Percentiles rank a stretch among this genome's conserved stretches.
Evolutionary conservation across 1,140 invertebrate species (phyloP).

Genomic region (Hyles euphorbiae): DNA sequence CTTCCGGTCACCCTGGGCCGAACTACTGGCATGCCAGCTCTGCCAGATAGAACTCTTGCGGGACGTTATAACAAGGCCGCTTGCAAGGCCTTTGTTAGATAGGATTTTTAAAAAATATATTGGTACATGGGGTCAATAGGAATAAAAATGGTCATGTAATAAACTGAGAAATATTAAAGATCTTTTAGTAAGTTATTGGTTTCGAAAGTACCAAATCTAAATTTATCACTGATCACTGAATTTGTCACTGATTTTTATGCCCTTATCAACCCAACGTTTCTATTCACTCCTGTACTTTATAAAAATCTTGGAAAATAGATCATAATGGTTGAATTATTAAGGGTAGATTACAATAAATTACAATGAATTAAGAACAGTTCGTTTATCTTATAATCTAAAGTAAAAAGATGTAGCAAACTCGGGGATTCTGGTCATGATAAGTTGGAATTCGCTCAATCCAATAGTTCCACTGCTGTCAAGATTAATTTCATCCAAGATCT

Average conservation of each 20-base stretch:
- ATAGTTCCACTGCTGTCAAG: slow-evolving; percentile 74
- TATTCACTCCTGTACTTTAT: no score
- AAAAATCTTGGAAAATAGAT: neutral
- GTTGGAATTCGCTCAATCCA: slow-evolving; percentile 74
- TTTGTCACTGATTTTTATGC: no score
- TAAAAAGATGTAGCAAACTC: slow-evolving; percentile 77
- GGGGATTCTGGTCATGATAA: slow-evolving; percentile 76
- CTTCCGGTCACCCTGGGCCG: slow-evolving; percentile 69
- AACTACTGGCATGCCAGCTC: slow-evolving; percentile 60
- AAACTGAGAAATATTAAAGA: no score
- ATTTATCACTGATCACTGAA: no score
- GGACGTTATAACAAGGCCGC: slow-evolving; percentile 63
- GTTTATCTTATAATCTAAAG: slow-evolving; percentile 59
- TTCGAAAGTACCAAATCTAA: no score
- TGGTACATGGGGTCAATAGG: no score
- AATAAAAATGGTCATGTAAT: no score
- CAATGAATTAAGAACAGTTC: no score
- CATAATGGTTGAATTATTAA: neutral
- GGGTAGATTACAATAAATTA: neutral
- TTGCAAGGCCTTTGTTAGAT: slow-evolving; percentile 55
- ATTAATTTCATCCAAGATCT: slow-evolving; percentile 78
- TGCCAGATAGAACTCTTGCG: slow-evolving; percentile 72
- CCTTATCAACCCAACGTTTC: no score
- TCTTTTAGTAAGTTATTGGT: no score
- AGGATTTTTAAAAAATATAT: slow-evolving; percentile 7